These are phyloP conservation scores for Brachionus asplanchnoidis DNA, from an alignment of 1,140 invertebrate species.

Conservation along the genomic window DNA sequence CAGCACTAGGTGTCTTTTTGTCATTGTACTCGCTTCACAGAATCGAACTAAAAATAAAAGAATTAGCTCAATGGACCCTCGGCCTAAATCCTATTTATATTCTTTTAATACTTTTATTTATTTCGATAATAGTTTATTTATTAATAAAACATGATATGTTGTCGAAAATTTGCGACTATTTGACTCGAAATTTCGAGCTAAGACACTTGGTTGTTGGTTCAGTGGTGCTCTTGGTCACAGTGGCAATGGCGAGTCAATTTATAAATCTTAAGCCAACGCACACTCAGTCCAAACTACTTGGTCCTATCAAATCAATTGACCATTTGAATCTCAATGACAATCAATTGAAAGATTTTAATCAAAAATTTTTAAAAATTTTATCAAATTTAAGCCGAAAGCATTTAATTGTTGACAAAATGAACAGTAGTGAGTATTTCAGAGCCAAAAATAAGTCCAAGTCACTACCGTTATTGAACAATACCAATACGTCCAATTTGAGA, in stretches of 20 bases:
- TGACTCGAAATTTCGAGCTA: background rate
- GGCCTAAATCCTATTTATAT: background rate
- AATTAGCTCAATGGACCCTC: background rate
- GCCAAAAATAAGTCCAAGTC: background rate
- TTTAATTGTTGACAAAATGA: background rate
- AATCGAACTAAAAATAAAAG: constrained; percentile 2
- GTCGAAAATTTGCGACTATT: background rate
- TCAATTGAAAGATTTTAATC: constrained; percentile 7
- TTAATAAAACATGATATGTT: background rate
- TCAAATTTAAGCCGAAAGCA: background rate
- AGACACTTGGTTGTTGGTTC: background rate
- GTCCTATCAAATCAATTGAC: background rate
- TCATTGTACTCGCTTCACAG: constrained; percentile 3
- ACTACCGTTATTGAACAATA: background rate
- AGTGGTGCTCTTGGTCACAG: background rate
- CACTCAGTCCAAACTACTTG: background rate
- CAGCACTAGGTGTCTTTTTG: background rate
- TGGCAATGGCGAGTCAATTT: background rate
- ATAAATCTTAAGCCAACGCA: background rate
- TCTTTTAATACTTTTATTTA: background rate
- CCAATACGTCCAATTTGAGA: background rate
- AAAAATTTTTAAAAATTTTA: constrained; percentile 5
- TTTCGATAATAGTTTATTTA: background rate
- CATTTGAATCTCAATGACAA: background rate
- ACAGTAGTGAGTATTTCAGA: background rate